Base-by-base conservation (phyloP, 1,140 invertebrate species). In the Pantala flavescens region DNA sequence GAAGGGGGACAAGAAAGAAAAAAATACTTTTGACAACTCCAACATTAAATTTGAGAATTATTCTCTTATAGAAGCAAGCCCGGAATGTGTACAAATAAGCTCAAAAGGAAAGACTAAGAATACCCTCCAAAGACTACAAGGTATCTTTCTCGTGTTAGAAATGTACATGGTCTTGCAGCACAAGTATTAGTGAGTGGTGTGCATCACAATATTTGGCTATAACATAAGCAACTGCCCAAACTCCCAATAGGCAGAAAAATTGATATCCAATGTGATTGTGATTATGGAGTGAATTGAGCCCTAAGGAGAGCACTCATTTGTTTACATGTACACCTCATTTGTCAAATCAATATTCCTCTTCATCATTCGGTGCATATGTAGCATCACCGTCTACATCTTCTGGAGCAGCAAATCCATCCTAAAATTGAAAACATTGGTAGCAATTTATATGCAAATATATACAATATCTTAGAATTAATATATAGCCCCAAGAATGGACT, bases 171-270 rank as follows among this genome's bases (percentile, higher is more conserved):
- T 63, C 49, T 63, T 63, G 49, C 49, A 63, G 49, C 49, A 63
- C 49, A 63, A 63, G 49, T 63, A 63, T 63, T 63, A 63, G 49
- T 63, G 49, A 63, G n/a, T 63, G 49, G 49, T 63, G 49, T 63
- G 49, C 49, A 63, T 63, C 49, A 63, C 49, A 63, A 63, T 63
- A 63, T 19, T 21, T 63, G 28, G 28, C 28, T 21, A 63, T 63
- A 63, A 63, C 49, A 63, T 16, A 63, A 63, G 49, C 49, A 63
- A 63, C 49, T 63, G 49, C 49, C 49, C 49, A 7, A 7, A 16
- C 12, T 63, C 49, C 49, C 49, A 63, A 5, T 63, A 3, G 49
- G 49, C 49, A 63, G 49, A 63, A 63, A 19, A 19, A 19, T 21
- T 63, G 49, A 63, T 19, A 63, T 63, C 49, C n/a, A 19, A 19